Conservation (phyloP, 2,888 invertebrate species). For the Dorcus hopei region DNA sequence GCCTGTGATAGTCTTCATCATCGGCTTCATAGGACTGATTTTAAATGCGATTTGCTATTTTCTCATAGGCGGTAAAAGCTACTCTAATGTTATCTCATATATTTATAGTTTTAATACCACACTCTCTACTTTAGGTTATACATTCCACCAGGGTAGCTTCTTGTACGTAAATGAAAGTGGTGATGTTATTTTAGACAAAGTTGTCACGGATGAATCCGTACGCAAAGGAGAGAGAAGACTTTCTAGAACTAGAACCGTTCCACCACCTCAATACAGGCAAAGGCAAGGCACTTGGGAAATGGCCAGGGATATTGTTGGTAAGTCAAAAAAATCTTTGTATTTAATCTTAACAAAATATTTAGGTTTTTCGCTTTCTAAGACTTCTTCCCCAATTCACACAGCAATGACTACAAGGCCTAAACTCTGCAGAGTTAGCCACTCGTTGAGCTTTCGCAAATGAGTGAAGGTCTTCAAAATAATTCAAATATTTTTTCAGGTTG, state of each 20-base stretch:
- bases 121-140: conserved; percentile 53
- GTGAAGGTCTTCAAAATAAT: too few relatives aligned
- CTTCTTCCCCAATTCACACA: too few relatives aligned
- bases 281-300: conserved; percentile 61
- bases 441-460: too few relatives aligned
- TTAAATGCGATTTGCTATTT: conserved; percentile 76
- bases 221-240: conserved; percentile 50
- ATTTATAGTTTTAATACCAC: background rate
- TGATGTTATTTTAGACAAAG: conserved; percentile 61
- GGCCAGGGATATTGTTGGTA: conserved; percentile 60
- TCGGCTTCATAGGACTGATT: conserved; percentile 68
- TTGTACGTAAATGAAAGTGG: conserved; percentile 62
- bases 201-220: conserved; percentile 45
- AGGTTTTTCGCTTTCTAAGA: too few relatives aligned
- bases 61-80: conserved; percentile 69
- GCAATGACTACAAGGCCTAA: too few relatives aligned
- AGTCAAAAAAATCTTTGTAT: conserved; percentile 8
- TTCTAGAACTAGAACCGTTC: conserved; percentile 46
- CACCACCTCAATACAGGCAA: conserved; percentile 42
- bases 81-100: background rate
- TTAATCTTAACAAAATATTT: background rate
- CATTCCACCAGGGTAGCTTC: conserved; percentile 69
- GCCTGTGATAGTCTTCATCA: conserved; percentile 69
- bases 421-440: too few relatives aligned
- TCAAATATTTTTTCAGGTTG: conserved; percentile 54